These are phyloP conservation scores for Conger conger DNA, from an alignment of 2,113 vertebrate genomes.

Conservation along the genomic window DNA sequence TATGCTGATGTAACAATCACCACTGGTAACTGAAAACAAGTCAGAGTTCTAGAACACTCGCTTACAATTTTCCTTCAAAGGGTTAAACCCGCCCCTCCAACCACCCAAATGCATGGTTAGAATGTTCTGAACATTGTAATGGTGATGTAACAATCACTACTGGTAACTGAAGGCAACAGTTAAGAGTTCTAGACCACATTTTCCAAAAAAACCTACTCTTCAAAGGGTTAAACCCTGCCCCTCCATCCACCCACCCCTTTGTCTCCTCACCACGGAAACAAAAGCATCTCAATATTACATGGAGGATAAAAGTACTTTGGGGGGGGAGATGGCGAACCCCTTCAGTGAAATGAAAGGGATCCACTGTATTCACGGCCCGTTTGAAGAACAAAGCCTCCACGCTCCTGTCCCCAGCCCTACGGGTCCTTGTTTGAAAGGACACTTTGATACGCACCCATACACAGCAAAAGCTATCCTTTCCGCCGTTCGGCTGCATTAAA, in stretches of 20 bases:
- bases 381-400: slow-evolving; percentile 4
- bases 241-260: background rate
- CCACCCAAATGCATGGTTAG: too few species aligned
- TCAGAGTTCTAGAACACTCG: too few species aligned
- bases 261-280: background rate
- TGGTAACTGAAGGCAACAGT: too few species aligned
- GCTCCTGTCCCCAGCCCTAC: background rate
- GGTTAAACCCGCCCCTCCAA: too few species aligned
- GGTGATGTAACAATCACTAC: too few species aligned
- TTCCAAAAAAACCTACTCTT: too few species aligned
- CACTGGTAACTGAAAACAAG: too few species aligned
- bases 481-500: background rate
- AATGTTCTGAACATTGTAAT: too few species aligned
- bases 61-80: too few species aligned
- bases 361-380: background rate
- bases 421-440: slow-evolving; percentile 6
- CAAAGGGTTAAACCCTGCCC: too few species aligned
- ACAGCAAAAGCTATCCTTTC: background rate
- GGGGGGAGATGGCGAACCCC: background rate
- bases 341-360: background rate
- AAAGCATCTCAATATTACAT: background rate
- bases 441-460: slow-evolving; percentile 3
- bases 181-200: too few species aligned
- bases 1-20: too few species aligned
- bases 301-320: slow-evolving; percentile 7